Conservation (phyloP, 2,797 vertebrate species). For the Sphenodon punctatus region DNA sequence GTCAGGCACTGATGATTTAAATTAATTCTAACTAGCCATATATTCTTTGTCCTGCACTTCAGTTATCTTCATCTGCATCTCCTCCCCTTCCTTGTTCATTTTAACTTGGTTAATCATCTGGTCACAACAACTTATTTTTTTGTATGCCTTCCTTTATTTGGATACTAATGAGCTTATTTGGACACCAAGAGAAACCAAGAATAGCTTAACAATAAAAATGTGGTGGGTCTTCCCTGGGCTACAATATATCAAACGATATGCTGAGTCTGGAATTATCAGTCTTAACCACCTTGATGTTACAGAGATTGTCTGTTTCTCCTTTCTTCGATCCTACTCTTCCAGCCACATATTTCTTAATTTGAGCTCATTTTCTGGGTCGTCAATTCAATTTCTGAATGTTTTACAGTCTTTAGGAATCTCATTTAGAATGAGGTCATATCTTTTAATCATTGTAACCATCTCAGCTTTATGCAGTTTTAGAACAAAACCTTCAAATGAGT, state of each 20-base stretch:
- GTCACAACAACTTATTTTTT: too few species aligned
- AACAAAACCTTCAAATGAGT: background rate
- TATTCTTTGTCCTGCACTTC: too few species aligned
- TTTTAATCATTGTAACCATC: conserved; percentile 3
- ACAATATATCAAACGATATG: background rate
- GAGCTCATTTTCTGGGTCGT: conserved; percentile 32
- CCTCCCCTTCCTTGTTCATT: too few species aligned
- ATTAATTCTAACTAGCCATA: too few species aligned
- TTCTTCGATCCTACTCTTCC: background rate
- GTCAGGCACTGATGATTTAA: too few species aligned
- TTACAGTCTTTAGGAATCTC: conserved; percentile 33
- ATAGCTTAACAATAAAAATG: background rate
- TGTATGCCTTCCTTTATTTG: background rate
- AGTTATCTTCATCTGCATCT: too few species aligned
- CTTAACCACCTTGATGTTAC: background rate
- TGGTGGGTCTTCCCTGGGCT: background rate
- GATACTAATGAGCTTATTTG: background rate
- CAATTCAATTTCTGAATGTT: conserved; percentile 34
- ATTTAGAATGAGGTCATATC: background rate
- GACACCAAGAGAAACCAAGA: background rate
- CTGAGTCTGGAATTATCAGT: background rate
- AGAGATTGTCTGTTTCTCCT: background rate
- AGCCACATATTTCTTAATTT: conserved; percentile 38
- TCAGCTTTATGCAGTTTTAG: background rate
- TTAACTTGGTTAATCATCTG: too few species aligned